Evolutionary conservation across 1,140 invertebrate genomes (phyloP), one percentile per base, ranked within the genome.

Genomic region (Trypoxylus dichotomus): DNA sequence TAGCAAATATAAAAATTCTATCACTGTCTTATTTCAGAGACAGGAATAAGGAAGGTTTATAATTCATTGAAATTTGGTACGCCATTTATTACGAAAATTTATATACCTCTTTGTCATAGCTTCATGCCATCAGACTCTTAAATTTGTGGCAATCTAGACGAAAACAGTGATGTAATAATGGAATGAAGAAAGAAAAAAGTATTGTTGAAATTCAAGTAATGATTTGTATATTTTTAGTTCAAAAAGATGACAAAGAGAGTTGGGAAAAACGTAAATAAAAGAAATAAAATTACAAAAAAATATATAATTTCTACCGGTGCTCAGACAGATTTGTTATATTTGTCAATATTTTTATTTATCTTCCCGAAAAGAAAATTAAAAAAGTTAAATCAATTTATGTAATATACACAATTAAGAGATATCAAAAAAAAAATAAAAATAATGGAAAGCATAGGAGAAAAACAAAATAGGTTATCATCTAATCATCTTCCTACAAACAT

Each of bases 261-360:
- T 63, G 60, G 60, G 60, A 63, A 63, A 63, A 63, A 63, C 60
- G 60, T 75, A 75, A 75, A 75, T 75, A 75, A 75, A 75, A 75
- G 37, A 75, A 75, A 75, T 75, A 75, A 75, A 75, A 75, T 75
- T 75, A 75, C 74, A 75, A 75, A 75, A 74, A 75, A 75, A 75
- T 75, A 75, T 75, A 75, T 75, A 75, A 75, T 75, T 76, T 76
- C 63, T 76, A 76, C 75, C 60, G 76, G 54, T 76, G 63, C 76
- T 76, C 25, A 76, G 76, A 76, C 76, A 76, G 63, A 68, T 68
- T 76, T 76, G 63, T 76, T 76, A 76, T 76, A 76, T 76, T 76
- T 76, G 76, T 76, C 41, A 76, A 76, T 76, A 76, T 76, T 76
- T 76, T 76, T 76, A 76, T 76, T 76, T 42, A 68, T 76, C 76